These are phyloP conservation scores for Misgurnus mizolepis DNA, from an alignment of 2,113 vertebrate species.

Conservation along the genomic window DNA sequence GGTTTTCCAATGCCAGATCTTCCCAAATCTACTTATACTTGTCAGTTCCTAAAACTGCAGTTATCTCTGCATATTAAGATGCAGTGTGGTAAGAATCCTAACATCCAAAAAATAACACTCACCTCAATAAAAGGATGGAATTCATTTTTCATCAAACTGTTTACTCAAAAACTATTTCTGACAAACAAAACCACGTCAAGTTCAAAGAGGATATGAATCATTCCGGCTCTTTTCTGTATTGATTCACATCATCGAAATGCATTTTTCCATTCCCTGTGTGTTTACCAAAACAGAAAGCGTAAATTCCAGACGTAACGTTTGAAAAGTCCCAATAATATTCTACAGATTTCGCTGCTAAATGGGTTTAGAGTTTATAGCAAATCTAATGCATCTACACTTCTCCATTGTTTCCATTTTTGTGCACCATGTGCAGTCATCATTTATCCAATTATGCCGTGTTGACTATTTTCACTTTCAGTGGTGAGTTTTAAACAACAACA, in stretches of 20 bases:
- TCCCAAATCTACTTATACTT: no score
- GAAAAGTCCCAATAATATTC: not conserved
- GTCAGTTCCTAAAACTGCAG: not conserved
- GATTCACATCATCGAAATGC: not conserved
- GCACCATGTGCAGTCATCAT: conserved; percentile 47
- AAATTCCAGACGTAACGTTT: not conserved
- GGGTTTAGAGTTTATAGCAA: conserved; percentile 3
- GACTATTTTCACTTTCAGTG: conserved; percentile 56
- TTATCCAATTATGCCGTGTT: conserved; percentile 58
- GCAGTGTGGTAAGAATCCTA: not conserved
- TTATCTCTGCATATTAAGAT: not conserved
- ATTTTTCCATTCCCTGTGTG: conserved; percentile 7
- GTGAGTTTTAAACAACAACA: conserved; percentile 53
- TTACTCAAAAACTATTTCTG: conserved; percentile 6
- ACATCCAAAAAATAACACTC: not conserved
- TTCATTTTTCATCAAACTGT: not conserved
- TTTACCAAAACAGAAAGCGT: not conserved
- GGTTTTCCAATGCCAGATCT: no score
- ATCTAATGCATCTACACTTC: conserved; percentile 33
- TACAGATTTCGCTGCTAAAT: conserved; percentile 5
- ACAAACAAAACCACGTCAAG: conserved; percentile 15
- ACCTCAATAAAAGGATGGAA: not conserved
- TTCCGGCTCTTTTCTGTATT: conserved; percentile 8
- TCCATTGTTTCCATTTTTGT: conserved; percentile 21
- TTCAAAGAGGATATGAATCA: conserved; percentile 28